Conservation (phyloP, 2,797 vertebrate genomes). For the Gila robusta region DNA sequence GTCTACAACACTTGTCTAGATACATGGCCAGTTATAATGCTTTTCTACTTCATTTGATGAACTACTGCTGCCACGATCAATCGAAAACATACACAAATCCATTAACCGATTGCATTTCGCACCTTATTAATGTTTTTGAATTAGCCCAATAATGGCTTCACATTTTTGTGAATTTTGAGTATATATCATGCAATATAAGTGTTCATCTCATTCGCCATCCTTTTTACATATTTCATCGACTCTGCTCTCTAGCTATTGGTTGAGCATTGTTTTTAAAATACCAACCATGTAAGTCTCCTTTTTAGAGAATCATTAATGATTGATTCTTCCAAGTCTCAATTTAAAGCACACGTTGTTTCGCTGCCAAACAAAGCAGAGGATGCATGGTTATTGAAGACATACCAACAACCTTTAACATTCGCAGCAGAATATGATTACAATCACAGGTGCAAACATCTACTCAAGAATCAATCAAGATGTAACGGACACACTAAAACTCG, state of each 20-base stretch:
- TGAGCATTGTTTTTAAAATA: not conserved
- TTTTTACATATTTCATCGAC: not conserved
- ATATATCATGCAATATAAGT: not conserved
- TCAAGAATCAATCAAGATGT: constrained; percentile 49
- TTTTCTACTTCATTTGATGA: not conserved
- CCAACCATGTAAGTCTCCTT: not conserved
- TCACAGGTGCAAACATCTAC: constrained; percentile 46
- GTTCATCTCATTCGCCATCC: not conserved
- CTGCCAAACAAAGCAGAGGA: constrained; percentile 10
- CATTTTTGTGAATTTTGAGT: not conserved
- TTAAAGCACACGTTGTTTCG: not conserved
- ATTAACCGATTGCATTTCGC: not conserved
- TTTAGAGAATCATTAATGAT: not conserved
- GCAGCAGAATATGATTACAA: constrained; percentile 20
- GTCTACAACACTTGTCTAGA: not conserved
- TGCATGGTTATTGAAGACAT: not conserved
- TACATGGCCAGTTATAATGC: not conserved
- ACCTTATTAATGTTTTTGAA: not conserved
- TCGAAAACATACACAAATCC: not conserved
- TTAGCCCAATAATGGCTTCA: not conserved
- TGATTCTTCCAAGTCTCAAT: not conserved
- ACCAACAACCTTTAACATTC: constrained; percentile 22
- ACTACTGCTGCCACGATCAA: not conserved
- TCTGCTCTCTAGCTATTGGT: not conserved
- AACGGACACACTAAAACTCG: constrained; percentile 50